A percentile compares a stretch with the other conserved stretches of the same genome.
Evolutionary conservation across 2,888 invertebrate species (phyloP).

Genomic region (Napeogenes inachia): DNA sequence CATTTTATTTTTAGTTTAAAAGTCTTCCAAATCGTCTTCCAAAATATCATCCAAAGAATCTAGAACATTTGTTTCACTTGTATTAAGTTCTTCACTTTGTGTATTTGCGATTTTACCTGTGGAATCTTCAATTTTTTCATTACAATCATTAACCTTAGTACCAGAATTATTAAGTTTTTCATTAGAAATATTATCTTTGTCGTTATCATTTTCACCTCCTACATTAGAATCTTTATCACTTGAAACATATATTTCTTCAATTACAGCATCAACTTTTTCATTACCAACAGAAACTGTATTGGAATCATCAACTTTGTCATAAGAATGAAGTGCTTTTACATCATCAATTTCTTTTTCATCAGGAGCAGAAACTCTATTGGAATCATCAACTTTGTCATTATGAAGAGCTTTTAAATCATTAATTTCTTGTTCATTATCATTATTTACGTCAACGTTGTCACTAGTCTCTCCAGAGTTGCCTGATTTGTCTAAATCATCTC

Average conservation of each 20-base stretch:
- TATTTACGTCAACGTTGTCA: not conserved
- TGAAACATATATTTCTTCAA: too few relatives aligned
- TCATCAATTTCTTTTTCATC: too few relatives aligned
- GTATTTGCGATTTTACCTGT: not conserved
- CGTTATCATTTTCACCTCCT: too few relatives aligned
- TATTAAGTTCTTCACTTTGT: not conserved
- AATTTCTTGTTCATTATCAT: constrained; percentile 1
- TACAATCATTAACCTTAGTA: too few relatives aligned
- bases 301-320: too few relatives aligned
- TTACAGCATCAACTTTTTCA: too few relatives aligned
- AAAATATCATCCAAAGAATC: constrained; percentile 25
- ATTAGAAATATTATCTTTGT: not conserved
- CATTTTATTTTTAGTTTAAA: constrained; percentile 29
- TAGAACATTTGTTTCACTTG: constrained; percentile 16
- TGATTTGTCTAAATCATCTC: constrained; percentile 12
- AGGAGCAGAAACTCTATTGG: too few relatives aligned
- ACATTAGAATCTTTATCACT: not conserved
- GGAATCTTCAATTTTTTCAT: not conserved
- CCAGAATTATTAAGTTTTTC: not conserved
- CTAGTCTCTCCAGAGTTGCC: not conserved
- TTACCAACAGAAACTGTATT: too few relatives aligned
- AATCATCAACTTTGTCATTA: too few relatives aligned
- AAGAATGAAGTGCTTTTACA: too few relatives aligned
- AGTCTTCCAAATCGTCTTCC: constrained; percentile 58
- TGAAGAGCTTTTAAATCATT: not conserved